Conservation (phyloP, 2,888 invertebrate species). For the Caenorhabditis wallacei region DNA sequence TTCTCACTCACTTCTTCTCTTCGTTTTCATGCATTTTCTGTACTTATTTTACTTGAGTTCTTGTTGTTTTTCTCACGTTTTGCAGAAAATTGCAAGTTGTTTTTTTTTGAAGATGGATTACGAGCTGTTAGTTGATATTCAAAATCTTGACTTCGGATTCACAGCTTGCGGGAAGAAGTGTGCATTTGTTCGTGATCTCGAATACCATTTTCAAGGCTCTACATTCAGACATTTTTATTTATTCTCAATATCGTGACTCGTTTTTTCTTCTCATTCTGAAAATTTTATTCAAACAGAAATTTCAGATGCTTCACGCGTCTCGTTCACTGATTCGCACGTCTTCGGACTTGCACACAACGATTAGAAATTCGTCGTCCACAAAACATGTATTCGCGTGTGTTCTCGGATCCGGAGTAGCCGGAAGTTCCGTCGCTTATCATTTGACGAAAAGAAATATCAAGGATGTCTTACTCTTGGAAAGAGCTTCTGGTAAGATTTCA, state of each 20-base stretch:
- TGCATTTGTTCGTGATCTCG: too few species aligned
- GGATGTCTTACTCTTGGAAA: constrained; percentile 76
- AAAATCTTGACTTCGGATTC: too few species aligned
- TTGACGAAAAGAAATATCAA: constrained; percentile 84
- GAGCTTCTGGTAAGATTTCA: constrained; percentile 64
- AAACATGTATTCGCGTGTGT: constrained; percentile 79
- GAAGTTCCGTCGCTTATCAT: constrained; percentile 84
- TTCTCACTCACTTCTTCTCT: neutral
- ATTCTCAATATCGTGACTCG: too few species aligned
- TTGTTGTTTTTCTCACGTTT: constrained; percentile 3
- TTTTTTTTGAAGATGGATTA: neutral
- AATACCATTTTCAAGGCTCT: too few species aligned
- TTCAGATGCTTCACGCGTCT: constrained; percentile 61
- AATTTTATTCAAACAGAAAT: neutral
- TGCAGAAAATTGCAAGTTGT: neutral
- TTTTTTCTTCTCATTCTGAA: too few species aligned
- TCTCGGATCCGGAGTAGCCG: constrained; percentile 84
- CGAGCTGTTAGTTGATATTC: too few species aligned
- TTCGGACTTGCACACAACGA: constrained; percentile 25
- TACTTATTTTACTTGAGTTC: neutral
- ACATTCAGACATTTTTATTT: too few species aligned
- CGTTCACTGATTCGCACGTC: constrained; percentile 47
- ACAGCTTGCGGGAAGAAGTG: too few species aligned
- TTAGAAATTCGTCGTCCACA: constrained; percentile 48
- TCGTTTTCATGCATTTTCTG: neutral